These are phyloP conservation scores for Acrobasis consociella DNA, from an alignment of 2,888 invertebrate species.

Conservation along the genomic window DNA sequence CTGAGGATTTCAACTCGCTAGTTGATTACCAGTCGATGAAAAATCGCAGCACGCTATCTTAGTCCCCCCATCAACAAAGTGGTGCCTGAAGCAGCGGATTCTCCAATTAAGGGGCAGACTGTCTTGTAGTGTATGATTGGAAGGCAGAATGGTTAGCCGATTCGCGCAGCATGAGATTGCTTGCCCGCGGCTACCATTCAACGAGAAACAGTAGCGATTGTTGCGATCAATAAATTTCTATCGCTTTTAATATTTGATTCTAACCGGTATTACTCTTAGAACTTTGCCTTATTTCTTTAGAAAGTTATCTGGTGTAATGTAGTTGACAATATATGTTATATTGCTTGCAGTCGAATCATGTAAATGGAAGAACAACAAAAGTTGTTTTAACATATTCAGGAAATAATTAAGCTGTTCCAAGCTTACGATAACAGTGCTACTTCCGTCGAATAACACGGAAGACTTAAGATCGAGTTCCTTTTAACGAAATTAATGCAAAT, in stretches of 20 bases:
- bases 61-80: slow-evolving; percentile 34
- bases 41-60: slow-evolving; percentile 42
- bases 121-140: slow-evolving; percentile 68
- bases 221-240: slow-evolving; percentile 49
- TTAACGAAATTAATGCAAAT: background rate
- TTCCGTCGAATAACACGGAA: background rate
- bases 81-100: slow-evolving; percentile 47
- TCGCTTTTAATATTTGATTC: slow-evolving; percentile 30
- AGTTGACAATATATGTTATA: background rate
- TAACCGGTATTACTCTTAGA: slow-evolving; percentile 9
- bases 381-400: background rate
- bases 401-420: background rate
- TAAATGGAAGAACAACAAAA: background rate
- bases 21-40: slow-evolving; percentile 49
- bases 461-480: background rate
- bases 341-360: background rate
- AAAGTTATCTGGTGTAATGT: background rate
- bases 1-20: slow-evolving; percentile 29
- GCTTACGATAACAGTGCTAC: background rate
- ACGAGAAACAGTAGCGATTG: slow-evolving; percentile 57
- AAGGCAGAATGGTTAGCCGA: slow-evolving; percentile 57
- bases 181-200: slow-evolving; percentile 52
- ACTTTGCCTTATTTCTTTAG: background rate
- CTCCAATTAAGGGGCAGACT: slow-evolving; percentile 71
- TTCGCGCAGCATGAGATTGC: slow-evolving; percentile 40